These are phyloP conservation scores for Taphrorychus bicolor DNA, from an alignment of 2,888 invertebrate species.

Conservation along the genomic window DNA sequence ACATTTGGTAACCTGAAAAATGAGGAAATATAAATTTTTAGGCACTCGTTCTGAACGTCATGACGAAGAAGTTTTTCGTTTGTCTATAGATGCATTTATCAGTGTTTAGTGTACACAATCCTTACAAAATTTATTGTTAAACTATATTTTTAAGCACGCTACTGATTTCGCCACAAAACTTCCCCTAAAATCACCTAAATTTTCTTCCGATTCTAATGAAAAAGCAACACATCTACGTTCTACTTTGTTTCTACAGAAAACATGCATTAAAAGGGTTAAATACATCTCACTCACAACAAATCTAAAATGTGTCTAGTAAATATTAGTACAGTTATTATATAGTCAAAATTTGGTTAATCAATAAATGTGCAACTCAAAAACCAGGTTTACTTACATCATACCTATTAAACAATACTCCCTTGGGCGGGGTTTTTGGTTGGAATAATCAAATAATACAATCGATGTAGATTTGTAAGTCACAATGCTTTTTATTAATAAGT, in stretches of 20 bases:
- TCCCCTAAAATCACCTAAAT: too few relatives aligned
- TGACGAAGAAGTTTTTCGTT: too few relatives aligned
- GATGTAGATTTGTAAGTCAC: conserved; percentile 45
- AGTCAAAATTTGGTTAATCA: conserved; percentile 44
- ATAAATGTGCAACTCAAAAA: conserved; percentile 41
- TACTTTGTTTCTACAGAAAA: conserved; percentile 27
- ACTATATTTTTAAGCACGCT: too few relatives aligned
- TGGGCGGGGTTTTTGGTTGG: conserved; percentile 19
- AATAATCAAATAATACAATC: conserved; percentile 42
- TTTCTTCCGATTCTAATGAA: too few relatives aligned
- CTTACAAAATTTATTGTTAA: too few relatives aligned
- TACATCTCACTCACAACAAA: conserved; percentile 61
- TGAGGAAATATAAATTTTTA: too few relatives aligned
- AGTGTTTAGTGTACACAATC: too few relatives aligned
- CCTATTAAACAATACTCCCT: conserved; percentile 41
- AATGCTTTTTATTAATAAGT: conserved; percentile 53
- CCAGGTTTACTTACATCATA: conserved; percentile 48
- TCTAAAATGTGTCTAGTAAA: conserved; percentile 47
- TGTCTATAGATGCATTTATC: too few relatives aligned
- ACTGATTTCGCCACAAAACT: too few relatives aligned
- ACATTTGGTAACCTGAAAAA: too few relatives aligned
- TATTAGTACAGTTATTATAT: conserved; percentile 46
- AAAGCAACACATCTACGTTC: conserved; percentile 13
- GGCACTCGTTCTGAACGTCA: too few relatives aligned
- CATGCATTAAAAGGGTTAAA: conserved; percentile 39